Percentiles rank a stretch among this genome's conserved stretches.
These are phyloP conservation scores for Andrena dorsata DNA, from an alignment of 2,888 invertebrate species.

Conservation along the genomic window DNA sequence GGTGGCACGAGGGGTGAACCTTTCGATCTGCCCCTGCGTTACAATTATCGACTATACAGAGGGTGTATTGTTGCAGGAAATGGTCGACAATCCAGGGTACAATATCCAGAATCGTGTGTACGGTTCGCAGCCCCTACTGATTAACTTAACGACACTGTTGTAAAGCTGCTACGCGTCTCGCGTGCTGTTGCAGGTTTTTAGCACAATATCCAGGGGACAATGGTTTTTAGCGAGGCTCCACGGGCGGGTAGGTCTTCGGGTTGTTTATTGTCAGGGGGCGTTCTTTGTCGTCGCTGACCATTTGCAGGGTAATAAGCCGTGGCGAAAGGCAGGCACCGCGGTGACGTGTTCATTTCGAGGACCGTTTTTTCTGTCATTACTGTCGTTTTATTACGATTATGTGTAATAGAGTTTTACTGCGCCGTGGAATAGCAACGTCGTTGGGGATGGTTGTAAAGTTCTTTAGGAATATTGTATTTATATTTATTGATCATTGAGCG, in stretches of 20 bases:
- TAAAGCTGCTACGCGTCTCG: conserved; percentile 25
- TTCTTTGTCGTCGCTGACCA: conserved; percentile 4
- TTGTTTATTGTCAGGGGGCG: conserved; percentile 26
- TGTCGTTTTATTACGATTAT: conserved; percentile 24
- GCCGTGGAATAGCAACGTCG: background rate
- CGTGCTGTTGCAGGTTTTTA: conserved; percentile 35
- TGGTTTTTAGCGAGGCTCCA: background rate
- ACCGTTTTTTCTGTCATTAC: background rate
- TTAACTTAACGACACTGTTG: conserved; percentile 35
- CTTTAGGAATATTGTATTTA: background rate
- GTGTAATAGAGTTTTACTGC: conserved; percentile 14
- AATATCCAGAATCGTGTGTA: background rate
- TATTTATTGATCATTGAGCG: background rate
- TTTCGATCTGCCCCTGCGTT: background rate
- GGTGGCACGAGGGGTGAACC: background rate
- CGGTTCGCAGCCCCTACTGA: background rate
- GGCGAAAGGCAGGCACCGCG: background rate
- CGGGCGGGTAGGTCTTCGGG: background rate
- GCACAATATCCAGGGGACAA: background rate
- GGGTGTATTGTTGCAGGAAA: conserved; percentile 21
- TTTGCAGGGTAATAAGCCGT: conserved; percentile 15
- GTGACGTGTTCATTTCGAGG: background rate
- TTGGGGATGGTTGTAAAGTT: background rate
- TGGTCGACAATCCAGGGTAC: background rate
- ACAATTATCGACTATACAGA: conserved; percentile 39